Base-by-base conservation (phyloP, 2,888 invertebrate genomes). In the Erebia ligea region DNA sequence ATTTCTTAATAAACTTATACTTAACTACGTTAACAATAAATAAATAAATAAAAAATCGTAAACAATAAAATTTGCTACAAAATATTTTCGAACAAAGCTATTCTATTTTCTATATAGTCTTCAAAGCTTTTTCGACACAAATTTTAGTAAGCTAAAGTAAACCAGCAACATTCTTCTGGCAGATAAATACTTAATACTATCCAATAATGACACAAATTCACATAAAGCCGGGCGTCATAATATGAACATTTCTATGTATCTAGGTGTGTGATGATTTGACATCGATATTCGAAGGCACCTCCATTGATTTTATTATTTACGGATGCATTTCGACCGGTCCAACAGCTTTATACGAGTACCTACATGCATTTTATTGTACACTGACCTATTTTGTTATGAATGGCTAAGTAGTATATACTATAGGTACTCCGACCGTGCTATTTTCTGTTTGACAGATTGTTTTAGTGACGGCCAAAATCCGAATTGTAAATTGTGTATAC, bases 271-370 rank as follows among this genome's bases (percentile, higher is more conserved):
- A 34, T 34, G 34, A 34, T 34, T 34, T 34, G 34, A 64, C 73
- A 73, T 72, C 69, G 74, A 57, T 78, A 59, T 62, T 52, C 67
- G 64, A 59, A 69, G 72, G 73, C 65, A 69, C 64, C 59, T 56
- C 45, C 61, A 73, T 74, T 73, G 71, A 73, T 45, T 19, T 45
- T 19, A 45, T 76, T 76, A 75, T 75, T 56, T 71, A 73, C 69
- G 75, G 75, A 75, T 76, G 76, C 78, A 71, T 76, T 71, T 72
- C 61, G 76, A 77, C 77, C 69, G 75, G 74, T 48, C 54, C 52
- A 64, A 65, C 75, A 68, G 59, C 68, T 75, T 74, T 73, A 72
- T 73, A n/a, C n/a, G n/a, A n/a, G n/a, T n/a, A n/a, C n/a, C n/a
- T n/a, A n/a, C n/a, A 72, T 73, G 70, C 72, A 71, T 70, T 72